Conservation (phyloP, 2,113 vertebrate genomes). For the Sarotherodon lohbergeri region DNA sequence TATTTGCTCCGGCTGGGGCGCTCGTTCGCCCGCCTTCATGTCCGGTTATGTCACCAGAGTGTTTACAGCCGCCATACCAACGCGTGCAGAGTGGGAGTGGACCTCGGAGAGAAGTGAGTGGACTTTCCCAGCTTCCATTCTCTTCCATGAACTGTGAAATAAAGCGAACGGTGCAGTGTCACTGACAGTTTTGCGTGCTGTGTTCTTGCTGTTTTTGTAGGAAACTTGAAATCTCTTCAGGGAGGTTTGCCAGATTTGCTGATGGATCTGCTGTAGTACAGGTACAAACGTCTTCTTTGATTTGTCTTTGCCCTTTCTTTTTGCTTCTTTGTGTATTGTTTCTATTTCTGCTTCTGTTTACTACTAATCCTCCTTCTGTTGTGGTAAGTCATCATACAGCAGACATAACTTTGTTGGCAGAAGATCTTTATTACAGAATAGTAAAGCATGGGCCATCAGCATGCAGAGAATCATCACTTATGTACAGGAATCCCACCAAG, state of each 20-base stretch:
- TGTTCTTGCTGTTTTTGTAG: slow-evolving; percentile 57
- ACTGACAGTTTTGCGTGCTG: neutral
- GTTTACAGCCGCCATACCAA: slow-evolving; percentile 58
- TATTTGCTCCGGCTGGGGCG: slow-evolving; percentile 25
- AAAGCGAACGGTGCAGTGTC: neutral
- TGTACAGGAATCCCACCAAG: neutral
- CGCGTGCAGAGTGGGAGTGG: slow-evolving; percentile 40
- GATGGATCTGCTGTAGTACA: slow-evolving; percentile 92
- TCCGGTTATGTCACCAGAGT: slow-evolving; percentile 59
- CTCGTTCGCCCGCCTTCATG: slow-evolving; percentile 15
- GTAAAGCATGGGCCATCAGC: neutral
- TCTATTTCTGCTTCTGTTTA: neutral
- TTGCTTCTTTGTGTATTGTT: neutral
- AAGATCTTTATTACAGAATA: neutral
- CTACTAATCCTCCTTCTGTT: neutral
- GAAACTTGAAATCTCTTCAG: slow-evolving; percentile 88
- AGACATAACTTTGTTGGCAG: neutral
- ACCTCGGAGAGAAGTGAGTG: slow-evolving; percentile 71
- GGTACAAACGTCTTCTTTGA: slow-evolving; percentile 65
- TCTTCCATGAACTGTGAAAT: neutral
- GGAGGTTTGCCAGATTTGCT: slow-evolving; percentile 90
- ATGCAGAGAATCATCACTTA: neutral
- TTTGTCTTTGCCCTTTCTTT: neutral
- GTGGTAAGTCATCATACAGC: neutral
- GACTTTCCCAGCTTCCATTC: neutral